Base-by-base conservation (phyloP, 1,140 invertebrate species). In the Pogonomyrmex californicus region DNA sequence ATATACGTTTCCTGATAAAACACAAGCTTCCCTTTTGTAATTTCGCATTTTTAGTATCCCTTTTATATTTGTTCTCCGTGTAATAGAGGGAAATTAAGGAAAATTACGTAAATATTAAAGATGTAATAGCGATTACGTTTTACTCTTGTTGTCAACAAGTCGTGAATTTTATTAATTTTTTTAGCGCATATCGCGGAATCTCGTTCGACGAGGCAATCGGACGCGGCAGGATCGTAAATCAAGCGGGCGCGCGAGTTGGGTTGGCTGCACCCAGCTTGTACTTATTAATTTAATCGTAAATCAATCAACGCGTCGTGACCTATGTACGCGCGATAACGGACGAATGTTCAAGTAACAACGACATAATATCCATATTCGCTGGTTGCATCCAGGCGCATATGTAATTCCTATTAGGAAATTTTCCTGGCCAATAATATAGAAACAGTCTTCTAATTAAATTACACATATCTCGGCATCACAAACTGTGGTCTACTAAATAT, bases 221-320 rank as follows among this genome's bases (percentile, higher is more conserved):
- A 68, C 36, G 9, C 14, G 36, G 41, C 10, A 17, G 23, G 23
- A n/a, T 44, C 49, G 23, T 81, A 71, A 70, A 56, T 81, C 65
- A 81, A 81, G 23, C 47, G 47, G 14, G 63, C 33, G 47, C 33
- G 36, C 33, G 44, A 60, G 41, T 60, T 73, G 12, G 30, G 12
- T 85, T n/a, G 17, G 41, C 17, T 38, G n/a, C 47, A 49, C 30
- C 38, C 38, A 68, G 38, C 60, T 65, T 78, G 58, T 54, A 75
- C 73, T 54, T 85, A 85, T 85, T 85, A 85, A 77, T 77, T 51
- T 78, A 78, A 85, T 85, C 58, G 44, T 79, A 85, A 81, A 81
- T 85, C 75, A 81, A 85, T 85, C 83, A 78, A 65, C 44, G 36
- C 36, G 33, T 51, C 41, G 70, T 51, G 30, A 85, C 58, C 49